phyloP scores from a whole-genome alignment of 2,888 invertebrate species.

The Pseudococcus longispinus region DNA sequence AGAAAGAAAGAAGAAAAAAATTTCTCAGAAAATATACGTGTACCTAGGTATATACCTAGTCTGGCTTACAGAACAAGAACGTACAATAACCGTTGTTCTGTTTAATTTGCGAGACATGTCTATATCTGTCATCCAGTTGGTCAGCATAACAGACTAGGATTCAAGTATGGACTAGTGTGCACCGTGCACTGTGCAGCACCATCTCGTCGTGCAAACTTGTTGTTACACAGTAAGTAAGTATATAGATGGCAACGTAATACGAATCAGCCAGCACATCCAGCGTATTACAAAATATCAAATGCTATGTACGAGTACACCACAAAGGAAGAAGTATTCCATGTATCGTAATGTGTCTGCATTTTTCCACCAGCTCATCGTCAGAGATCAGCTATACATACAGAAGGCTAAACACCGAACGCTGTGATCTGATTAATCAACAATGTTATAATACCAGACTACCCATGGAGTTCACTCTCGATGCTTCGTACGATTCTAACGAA shows the following conservation, averaged over 20 bases:
- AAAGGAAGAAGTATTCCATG: not conserved
- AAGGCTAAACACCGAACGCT: not conserved
- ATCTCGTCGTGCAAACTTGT: not conserved
- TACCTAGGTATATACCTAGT: not conserved
- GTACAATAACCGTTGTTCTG: conserved; percentile 53
- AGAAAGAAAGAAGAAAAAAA: conserved; percentile 8
- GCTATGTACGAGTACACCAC: not conserved
- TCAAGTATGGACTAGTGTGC: not conserved
- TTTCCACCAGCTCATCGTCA: not conserved
- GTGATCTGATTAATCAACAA: conserved; percentile 15
- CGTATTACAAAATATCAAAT: conserved; percentile 34
- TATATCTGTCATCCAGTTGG: conserved; percentile 50
- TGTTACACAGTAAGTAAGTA: not conserved
- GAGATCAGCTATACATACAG: not conserved
- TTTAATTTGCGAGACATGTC: conserved; percentile 56
- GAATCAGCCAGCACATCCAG: not conserved
- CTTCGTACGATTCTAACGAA: not conserved
- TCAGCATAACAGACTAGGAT: conserved; percentile 33
- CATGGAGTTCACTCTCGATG: not conserved
- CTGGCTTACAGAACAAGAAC: conserved; percentile 39
- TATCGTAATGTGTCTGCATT: not conserved
- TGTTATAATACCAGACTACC: not conserved
- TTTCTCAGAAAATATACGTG: conserved; percentile 21
- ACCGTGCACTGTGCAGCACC: not conserved
- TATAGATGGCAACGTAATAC: conserved; percentile 1